A percentile compares a stretch with the other conserved stretches of the same genome.
Evolutionary conservation across 2,113 vertebrate species (phyloP).

Genomic region (human): DNA sequence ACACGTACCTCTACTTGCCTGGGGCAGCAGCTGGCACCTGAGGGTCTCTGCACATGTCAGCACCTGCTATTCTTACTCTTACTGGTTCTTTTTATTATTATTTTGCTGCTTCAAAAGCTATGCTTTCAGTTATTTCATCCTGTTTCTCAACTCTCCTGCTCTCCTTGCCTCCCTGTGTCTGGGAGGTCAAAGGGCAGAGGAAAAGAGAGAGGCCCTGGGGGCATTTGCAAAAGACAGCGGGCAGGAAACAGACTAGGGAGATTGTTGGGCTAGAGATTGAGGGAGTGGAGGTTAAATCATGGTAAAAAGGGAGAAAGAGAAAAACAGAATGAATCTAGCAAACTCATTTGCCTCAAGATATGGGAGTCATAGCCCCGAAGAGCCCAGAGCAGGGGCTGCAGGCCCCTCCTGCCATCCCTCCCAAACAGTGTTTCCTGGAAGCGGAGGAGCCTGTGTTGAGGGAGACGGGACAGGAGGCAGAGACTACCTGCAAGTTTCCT

Average conservation of each 20-base stretch:
- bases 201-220: too few relatives aligned
- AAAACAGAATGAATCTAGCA: neutral
- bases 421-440: neutral
- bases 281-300: neutral
- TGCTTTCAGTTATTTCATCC: neutral
- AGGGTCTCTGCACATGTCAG: neutral
- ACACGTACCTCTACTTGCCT: too few relatives aligned
- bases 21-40: neutral
- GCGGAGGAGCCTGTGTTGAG: neutral
- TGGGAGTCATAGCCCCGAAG: neutral
- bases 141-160: rapidly evolving
- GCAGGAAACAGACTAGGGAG: neutral
- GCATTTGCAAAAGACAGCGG: neutral
- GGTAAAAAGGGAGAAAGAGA: neutral
- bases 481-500: too few relatives aligned
- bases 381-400: too few relatives aligned
- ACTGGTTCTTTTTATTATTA: neutral
- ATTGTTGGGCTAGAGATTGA: neutral
- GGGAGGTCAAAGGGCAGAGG: neutral
- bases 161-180: neutral
- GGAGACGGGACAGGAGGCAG: neutral
- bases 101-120: neutral
- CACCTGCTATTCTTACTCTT: neutral
- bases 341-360: neutral
- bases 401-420: neutral